Conservation (phyloP, 1,140 invertebrate species). For the Patella vulgata region DNA sequence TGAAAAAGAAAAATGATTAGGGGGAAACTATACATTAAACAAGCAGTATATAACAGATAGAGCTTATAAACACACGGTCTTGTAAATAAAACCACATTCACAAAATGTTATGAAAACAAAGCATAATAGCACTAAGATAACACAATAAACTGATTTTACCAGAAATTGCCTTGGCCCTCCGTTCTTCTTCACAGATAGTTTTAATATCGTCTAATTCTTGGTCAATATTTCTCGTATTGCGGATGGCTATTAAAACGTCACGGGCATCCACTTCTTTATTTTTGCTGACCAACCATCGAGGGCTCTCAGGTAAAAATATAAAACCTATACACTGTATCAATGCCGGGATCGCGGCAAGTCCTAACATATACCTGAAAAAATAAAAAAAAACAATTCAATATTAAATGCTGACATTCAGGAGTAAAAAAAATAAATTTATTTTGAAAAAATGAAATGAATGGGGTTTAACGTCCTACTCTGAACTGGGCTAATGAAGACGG, state of each 20-base stretch:
- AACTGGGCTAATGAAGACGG: too few relatives aligned
- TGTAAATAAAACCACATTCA: too few relatives aligned
- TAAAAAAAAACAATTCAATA: not conserved
- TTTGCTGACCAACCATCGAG: constrained; percentile 56
- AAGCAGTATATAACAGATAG: too few relatives aligned
- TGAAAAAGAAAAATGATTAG: too few relatives aligned
- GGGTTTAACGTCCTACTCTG: too few relatives aligned
- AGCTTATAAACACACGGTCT: not conserved
- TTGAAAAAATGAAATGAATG: too few relatives aligned
- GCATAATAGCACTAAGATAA: too few relatives aligned
- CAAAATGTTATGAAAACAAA: not conserved
- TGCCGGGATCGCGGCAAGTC: constrained; percentile 52
- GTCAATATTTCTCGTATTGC: constrained; percentile 30
- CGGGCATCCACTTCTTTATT: constrained; percentile 42
- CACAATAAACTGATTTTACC: too few relatives aligned
- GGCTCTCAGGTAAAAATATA: constrained; percentile 57
- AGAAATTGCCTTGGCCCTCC: not conserved
- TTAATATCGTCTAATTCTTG: constrained; percentile 11
- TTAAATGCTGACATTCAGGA: too few relatives aligned
- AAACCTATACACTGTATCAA: constrained; percentile 58
- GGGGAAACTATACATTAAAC: too few relatives aligned
- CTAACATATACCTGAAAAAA: constrained; percentile 56
- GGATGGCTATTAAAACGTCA: constrained; percentile 41
- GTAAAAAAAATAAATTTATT: too few relatives aligned
- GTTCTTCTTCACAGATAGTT: constrained; percentile 4